Base-by-base conservation (phyloP, 2,113 vertebrate species). In the Antennarius striatus region DNA sequence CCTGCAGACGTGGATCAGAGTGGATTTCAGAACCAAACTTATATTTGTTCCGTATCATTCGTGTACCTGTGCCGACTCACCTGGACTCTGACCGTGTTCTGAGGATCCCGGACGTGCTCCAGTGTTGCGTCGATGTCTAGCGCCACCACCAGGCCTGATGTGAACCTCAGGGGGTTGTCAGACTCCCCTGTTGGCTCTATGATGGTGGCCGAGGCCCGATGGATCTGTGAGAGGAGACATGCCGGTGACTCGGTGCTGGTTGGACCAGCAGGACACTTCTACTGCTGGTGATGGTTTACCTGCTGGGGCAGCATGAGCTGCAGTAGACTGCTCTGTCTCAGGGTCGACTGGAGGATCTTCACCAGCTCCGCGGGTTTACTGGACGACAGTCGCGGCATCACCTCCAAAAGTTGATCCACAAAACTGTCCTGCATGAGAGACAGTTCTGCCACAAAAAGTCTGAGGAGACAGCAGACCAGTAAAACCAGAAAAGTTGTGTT, bases 181-280 rank as follows among this genome's bases (percentile, higher is more conserved):
- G 98, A 99, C 80, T 99, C 98, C 1, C 96, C 98, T 0, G 96
- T 96, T 0, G 98, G 97, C 81, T 99, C 96, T 0, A 97, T 96
- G 82, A 99, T 99, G 56, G 92, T 95, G 16, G 97, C 96, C 0
- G 94, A 94, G 0, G 96, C 96, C 58, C 88, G 92, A 10, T 98
- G 95, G 72, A 99, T 94, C 98, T 99, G 81, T 17, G 1, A 2
- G 14, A 6, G 14, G 5, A 22, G 3, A 12, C 1, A n/a, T 47
- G 45, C 45, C 11, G 4, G 28, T 12, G 14, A 39, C 16, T 6
- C 3, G 10, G 15, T 52, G 16, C 29, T 49, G 54, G 7, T n/a
- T 29, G 36, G 8, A 16, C 6, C 6, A 5, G 42, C 11, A 11
- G 10, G 6, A 11, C 10, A n/a, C 11, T 3, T 3, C 42, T 11